Evolutionary conservation across 2,113 vertebrate species (phyloP), one percentile per base, ranked within the genome.

Genomic region (Colinus virginianus): DNA sequence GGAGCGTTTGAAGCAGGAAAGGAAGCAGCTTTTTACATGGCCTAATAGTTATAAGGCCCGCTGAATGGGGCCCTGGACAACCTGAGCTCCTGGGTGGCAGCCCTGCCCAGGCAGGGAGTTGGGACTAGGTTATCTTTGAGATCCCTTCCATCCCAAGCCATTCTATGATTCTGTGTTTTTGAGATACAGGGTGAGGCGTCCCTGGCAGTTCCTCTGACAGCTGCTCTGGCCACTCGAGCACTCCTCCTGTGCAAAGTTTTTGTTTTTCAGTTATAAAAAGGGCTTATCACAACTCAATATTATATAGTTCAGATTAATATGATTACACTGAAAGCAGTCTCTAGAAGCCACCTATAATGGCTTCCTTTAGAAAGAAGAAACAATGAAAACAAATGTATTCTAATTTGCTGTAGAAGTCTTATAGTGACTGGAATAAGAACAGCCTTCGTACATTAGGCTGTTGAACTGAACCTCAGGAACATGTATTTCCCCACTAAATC

Each of bases 321-420:
- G 19, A 21, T 32, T 58, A 9, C 19, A 3, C 13, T 48, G 36
- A 69, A 66, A 8, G 30, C 23, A 40, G 28, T 45, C 16, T 56
- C 22, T 32, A 22, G 61, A 59, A 56, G 51, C 40, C 17, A 14
- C 8, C 48, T 46, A 5, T 49, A 32, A 12, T 18, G 19, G 13
- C 66, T 56, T 62, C 26, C 14, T 19, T 90, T 58, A 48, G 38
- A 56, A 94, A 59, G 51, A 79, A 83, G 25, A 69, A 86, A 32
- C 7, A 5, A 12, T 46, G 30, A 40, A 51, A 74, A n/a, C 4
- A 56, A 32, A 34, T 6, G 2, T 2, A 3, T 28, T 26, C 20
- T 20, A 22, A 4, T 8, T 66, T 13, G 7, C 40, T 19, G 6
- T 18, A 34, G 67, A 62, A 84, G 59, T 58, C 20, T 61, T 67